Conservation (phyloP, 2,888 invertebrate genomes). For the Leptopilina syphax region DNA sequence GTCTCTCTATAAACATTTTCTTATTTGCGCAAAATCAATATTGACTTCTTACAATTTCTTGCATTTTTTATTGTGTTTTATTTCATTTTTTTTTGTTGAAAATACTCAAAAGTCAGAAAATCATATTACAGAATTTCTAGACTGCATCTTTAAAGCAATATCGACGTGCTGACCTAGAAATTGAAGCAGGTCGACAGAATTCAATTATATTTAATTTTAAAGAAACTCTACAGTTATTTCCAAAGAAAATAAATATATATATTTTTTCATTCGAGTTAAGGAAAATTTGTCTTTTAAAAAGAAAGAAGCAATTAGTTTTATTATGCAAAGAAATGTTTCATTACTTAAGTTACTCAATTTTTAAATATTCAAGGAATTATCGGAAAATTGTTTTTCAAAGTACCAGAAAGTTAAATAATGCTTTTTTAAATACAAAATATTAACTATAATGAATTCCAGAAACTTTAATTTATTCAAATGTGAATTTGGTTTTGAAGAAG, state of each 20-base stretch:
- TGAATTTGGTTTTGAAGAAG: not conserved
- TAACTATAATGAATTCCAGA: not conserved
- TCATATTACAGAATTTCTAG: not conserved
- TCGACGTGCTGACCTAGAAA: constrained; percentile 26
- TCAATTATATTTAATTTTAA: constrained; percentile 20
- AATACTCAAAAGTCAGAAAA: not conserved
- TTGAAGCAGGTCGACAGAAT: not conserved
- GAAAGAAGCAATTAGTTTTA: no score
- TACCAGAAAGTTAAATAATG: no score
- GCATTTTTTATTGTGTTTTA: constrained; percentile 40
- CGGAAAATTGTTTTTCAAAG: no score
- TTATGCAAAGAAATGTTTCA: no score
- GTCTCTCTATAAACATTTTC: constrained; percentile 40
- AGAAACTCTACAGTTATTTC: not conserved
- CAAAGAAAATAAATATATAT: no score
- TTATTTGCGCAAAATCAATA: constrained; percentile 65
- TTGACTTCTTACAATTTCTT: constrained; percentile 49
- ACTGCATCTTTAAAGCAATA: constrained; percentile 11
- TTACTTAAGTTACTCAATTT: no score
- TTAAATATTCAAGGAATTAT: no score
- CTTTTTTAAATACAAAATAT: not conserved
- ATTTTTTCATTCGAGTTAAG: no score
- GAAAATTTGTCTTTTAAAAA: no score
- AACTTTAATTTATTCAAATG: constrained; percentile 7
- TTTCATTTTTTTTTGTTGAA: constrained; percentile 43